Conservation (phyloP, 2,797 vertebrate species). For the Antennarius maculatus region DNA sequence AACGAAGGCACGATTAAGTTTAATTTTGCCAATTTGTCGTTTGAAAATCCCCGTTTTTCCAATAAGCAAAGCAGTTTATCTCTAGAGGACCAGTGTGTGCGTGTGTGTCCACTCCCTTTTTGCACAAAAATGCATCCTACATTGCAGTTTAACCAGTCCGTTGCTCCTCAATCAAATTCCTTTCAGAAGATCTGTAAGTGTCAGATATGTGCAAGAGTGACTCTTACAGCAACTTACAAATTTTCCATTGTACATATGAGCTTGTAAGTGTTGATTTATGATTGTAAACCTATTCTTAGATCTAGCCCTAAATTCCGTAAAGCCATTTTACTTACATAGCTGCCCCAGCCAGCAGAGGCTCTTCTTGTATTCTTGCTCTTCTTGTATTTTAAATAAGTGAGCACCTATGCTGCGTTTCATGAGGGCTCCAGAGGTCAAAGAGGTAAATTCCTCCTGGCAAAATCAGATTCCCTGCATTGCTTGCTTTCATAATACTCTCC, state of each 20-base stretch:
- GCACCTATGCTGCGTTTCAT: constrained; percentile 2
- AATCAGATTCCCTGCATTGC: constrained; percentile 2
- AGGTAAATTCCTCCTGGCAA: background rate
- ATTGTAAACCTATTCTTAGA: background rate
- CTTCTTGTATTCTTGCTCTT: background rate
- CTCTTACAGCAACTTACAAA: background rate
- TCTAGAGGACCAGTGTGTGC: constrained; percentile 1
- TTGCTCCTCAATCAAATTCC: background rate
- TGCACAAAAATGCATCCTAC: no score
- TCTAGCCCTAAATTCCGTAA: background rate
- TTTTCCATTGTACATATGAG: background rate
- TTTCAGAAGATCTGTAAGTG: background rate
- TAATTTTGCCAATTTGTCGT: constrained; percentile 73
- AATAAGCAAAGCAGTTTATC: constrained; percentile 47
- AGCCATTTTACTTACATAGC: background rate
- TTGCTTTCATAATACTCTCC: constrained; percentile 8
- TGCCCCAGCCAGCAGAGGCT: background rate
- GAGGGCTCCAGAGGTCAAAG: background rate
- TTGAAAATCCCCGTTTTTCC: constrained; percentile 48
- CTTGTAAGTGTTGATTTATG: background rate
- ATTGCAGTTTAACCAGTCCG: no score
- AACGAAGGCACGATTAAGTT: constrained; percentile 65
- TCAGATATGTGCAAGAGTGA: background rate
- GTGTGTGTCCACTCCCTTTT: constrained; percentile 3
- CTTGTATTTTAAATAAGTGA: background rate